Base-by-base conservation (phyloP, 1,140 invertebrate species). In the Lamellibrachia luymesi region DNA sequence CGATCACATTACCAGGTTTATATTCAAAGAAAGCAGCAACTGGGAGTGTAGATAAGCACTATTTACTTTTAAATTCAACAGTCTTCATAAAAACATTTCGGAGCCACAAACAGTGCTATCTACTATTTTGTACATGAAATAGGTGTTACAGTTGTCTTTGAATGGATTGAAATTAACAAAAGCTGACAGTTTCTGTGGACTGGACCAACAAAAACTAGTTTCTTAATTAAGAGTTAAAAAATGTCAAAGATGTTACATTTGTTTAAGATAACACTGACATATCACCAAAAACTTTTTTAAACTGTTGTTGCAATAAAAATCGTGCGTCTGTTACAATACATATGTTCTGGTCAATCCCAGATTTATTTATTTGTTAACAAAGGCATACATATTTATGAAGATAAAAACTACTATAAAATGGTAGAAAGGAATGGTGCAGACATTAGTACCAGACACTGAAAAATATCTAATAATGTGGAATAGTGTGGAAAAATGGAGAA, bases 1-100 rank as follows among this genome's bases (percentile, higher is more conserved):
- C 17, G 51, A 50, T 91, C 49, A 22, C 91, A 91, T 91, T 91
- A 91, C 91, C 27, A 91, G 13, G 51, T 50, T 91, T 91, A 50
- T 91, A 22, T 50, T 91, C 49, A 17, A 50, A 50, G 91, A 51
- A 91, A 80, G 64, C 64, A 80, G 25, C 64, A 6, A 38, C 0
- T 38, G 38, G 38, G 38, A 38, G 38, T 38, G 38, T 38, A 38
- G 64, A 80, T 80, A 80, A 80, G 64, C 64, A 80, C 1, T 80
- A 80, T 80, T 80, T 80, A 80, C 64, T 80, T 80, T 80, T 80
- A 80, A 22, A 80, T 22, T 17, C 64, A 80, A 80, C 64, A 80
- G 64, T 80, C 25, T 2, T 80, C 64, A 80, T 38, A 80, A 80
- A 80, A 80, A 13, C 64, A 22, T 80, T 22, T 22, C 25, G 4